phyloP scores from a whole-genome alignment of 2,888 invertebrate genomes.

The Cloeon dipterum region DNA sequence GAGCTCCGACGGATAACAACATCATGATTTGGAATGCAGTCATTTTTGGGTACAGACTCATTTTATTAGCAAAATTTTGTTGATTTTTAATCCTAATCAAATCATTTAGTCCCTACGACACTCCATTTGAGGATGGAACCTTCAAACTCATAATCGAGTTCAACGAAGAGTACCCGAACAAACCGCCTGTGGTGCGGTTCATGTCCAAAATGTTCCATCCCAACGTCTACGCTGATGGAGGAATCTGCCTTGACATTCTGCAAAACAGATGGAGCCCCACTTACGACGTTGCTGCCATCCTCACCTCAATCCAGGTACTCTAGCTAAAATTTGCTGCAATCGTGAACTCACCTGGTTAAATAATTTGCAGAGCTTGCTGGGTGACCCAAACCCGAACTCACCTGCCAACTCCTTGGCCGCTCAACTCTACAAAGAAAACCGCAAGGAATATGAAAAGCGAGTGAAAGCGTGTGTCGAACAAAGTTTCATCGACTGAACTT shows the following conservation, averaged over 20 bases:
- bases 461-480: constrained; percentile 99
- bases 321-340: too few relatives aligned
- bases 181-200: constrained; percentile 97
- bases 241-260: constrained; percentile 96
- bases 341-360: too few relatives aligned
- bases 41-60: constrained; percentile 76
- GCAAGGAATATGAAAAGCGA: constrained; percentile 97
- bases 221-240: constrained; percentile 98
- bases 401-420: constrained; percentile 99
- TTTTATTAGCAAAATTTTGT: not conserved
- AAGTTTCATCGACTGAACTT: constrained; percentile 92
- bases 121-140: constrained; percentile 96
- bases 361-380: constrained; percentile 92
- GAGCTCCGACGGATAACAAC: constrained; percentile 98
- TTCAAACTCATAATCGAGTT: constrained; percentile 99
- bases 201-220: constrained; percentile 99
- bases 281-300: constrained; percentile 98
- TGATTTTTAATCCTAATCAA: too few relatives aligned
- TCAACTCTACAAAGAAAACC: constrained; percentile 96
- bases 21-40: constrained; percentile 99
- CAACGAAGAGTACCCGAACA: constrained; percentile 99
- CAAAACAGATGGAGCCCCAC: constrained; percentile 99
- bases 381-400: constrained; percentile 99
- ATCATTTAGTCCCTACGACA: constrained; percentile 78
- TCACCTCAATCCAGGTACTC: constrained; percentile 96